Conservation (phyloP, 2,113 vertebrate genomes). For the Protobothrops flavoviridis region DNA sequence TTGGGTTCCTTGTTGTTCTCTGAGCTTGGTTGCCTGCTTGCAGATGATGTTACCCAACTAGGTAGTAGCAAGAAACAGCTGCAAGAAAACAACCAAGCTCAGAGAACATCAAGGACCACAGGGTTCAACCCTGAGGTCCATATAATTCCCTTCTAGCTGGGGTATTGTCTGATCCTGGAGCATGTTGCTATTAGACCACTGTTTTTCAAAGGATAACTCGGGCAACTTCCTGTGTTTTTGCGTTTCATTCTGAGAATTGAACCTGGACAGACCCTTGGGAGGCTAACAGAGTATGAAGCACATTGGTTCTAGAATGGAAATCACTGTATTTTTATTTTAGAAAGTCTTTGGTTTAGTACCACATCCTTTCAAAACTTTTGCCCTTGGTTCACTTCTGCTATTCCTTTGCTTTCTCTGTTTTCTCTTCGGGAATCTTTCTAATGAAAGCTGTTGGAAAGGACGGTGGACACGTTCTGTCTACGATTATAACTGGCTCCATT, state of each 20-base stretch:
- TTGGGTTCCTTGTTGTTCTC: neutral
- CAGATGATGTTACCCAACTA: neutral
- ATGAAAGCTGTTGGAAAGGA: neutral
- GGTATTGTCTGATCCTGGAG: too few species aligned
- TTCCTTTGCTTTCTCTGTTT: too few species aligned
- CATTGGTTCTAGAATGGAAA: neutral
- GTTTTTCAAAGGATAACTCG: neutral
- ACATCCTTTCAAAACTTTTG: neutral
- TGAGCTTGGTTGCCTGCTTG: neutral
- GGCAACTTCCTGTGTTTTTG: too few species aligned
- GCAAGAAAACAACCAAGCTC: neutral
- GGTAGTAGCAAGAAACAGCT: neutral
- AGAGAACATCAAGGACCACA: neutral
- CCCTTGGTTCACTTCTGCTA: neutral
- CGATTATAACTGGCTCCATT: neutral
- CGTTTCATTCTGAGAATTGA: neutral
- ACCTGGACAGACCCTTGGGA: neutral
- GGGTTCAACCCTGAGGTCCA: neutral
- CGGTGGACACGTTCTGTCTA: rapidly evolving
- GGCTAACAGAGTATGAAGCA: neutral
- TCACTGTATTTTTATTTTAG: neutral
- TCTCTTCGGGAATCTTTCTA: neutral
- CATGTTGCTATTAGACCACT: too few species aligned
- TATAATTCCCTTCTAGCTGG: neutral
- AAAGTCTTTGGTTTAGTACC: neutral